A percentile compares a stretch with the other conserved stretches of the same genome.
These are phyloP conservation scores for Ophion ventricosus DNA, from an alignment of 2,888 invertebrate genomes.

Conservation along the genomic window DNA sequence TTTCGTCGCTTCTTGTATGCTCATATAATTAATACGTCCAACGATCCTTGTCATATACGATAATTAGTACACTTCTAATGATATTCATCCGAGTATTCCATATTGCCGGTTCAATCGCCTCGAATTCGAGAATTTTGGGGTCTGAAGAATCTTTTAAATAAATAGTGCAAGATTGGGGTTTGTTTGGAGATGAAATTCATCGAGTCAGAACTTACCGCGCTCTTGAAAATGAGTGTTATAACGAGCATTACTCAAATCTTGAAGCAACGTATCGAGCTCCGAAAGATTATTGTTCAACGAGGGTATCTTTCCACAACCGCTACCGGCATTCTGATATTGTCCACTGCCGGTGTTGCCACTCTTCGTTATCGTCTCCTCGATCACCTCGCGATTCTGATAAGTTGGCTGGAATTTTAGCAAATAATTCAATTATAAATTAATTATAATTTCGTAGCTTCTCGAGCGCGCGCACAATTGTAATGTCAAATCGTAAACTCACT, in stretches of 20 bases:
- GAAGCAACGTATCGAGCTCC: slow-evolving; percentile 95
- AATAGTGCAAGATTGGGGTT: background rate
- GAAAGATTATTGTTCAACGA: slow-evolving; percentile 91
- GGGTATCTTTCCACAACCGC: slow-evolving; percentile 82
- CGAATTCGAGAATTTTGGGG: background rate
- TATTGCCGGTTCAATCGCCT: background rate
- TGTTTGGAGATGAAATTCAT: background rate
- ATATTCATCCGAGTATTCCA: background rate
- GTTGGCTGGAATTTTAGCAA: slow-evolving; percentile 85
- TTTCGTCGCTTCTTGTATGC: slow-evolving; percentile 18
- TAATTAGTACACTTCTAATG: background rate
- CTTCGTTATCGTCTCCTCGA: slow-evolving; percentile 84
- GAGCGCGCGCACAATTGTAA: background rate
- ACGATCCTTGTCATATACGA: slow-evolving; percentile 1
- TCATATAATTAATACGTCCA: slow-evolving; percentile 37
- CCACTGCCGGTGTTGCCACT: slow-evolving; percentile 72
- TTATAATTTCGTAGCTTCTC: background rate
- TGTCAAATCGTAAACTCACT: background rate
- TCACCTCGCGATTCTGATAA: slow-evolving; percentile 86
- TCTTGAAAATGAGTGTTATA: slow-evolving; percentile 84
- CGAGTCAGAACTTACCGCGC: slow-evolving; percentile 81
- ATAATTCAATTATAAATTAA: background rate
- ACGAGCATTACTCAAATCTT: slow-evolving; percentile 94
- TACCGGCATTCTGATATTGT: slow-evolving; percentile 68
- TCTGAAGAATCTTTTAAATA: background rate